These are phyloP conservation scores for Hippoglossus hippoglossus DNA, from an alignment of 2,797 vertebrate species.

Conservation along the genomic window DNA sequence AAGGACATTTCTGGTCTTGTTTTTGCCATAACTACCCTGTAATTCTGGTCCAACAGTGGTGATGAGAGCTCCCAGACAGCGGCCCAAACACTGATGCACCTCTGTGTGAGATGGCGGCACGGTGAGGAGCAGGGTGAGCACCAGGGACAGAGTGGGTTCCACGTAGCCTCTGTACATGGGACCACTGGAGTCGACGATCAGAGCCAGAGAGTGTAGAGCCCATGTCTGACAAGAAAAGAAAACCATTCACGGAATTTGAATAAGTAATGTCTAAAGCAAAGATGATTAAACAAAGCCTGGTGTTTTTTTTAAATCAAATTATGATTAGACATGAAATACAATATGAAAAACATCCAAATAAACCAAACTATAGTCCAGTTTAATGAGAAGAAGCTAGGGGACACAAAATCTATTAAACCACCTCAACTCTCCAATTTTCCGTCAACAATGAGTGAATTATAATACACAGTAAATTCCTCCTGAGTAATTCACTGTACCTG, in stretches of 20 bases:
- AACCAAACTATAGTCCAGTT: not conserved
- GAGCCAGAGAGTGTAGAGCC: conserved; percentile 97
- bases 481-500: conserved; percentile 85
- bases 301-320: not conserved
- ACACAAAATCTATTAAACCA: not conserved
- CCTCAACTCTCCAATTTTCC: not conserved
- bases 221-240: conserved; percentile 87
- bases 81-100: conserved; percentile 97
- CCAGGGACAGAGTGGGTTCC: conserved; percentile 95
- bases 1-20: conserved; percentile 8
- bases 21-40: conserved; percentile 86
- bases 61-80: conserved; percentile 97
- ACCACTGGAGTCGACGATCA: conserved; percentile 98
- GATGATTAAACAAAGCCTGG: not conserved
- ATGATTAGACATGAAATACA: not conserved
- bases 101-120: conserved; percentile 97
- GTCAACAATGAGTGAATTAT: not conserved
- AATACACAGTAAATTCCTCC: conserved; percentile 14
- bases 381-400: not conserved
- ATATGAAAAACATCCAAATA: not conserved
- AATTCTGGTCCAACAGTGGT: conserved; percentile 98
- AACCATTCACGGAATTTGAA: not conserved
- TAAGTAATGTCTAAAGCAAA: not conserved
- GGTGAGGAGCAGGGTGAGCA: conserved; percentile 95
- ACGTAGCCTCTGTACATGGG: conserved; percentile 99